These are phyloP conservation scores for Thymallus thymallus DNA, from an alignment of 2,113 vertebrate species.

Conservation along the genomic window DNA sequence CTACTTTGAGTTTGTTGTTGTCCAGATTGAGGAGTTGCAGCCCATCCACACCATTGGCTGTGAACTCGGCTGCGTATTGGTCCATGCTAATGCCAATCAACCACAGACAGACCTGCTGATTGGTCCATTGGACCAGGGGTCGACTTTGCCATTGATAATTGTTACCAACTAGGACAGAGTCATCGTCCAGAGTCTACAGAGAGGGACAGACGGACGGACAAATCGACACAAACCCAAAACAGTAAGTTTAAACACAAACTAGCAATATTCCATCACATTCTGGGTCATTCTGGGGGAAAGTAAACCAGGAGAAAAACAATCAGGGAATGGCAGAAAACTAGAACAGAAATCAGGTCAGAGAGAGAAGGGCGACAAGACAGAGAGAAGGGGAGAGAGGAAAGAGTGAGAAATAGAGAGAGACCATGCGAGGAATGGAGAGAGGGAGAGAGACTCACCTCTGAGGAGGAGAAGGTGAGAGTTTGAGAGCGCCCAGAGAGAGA, in stretches of 20 bases:
- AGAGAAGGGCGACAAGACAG: neutral
- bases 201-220: neutral
- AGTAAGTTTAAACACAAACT: slow-evolving; percentile 8
- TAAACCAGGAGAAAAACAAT: neutral
- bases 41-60: slow-evolving; percentile 76
- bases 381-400: neutral
- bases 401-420: neutral
- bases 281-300: neutral
- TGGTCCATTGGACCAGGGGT: slow-evolving; percentile 81
- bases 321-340: neutral
- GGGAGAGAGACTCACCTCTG: slow-evolving; percentile 80
- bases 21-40: slow-evolving; percentile 79
- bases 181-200: slow-evolving; percentile 79
- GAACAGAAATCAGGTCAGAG: neutral
- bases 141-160: slow-evolving; percentile 81
- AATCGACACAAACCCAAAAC: neutral
- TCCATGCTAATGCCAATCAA: slow-evolving; percentile 83
- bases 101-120: slow-evolving; percentile 84
- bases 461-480: slow-evolving; percentile 86
- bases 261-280: neutral
- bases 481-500: slow-evolving; percentile 83
- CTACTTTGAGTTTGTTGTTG: slow-evolving; percentile 84
- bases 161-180: slow-evolving; percentile 71
- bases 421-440: neutral
- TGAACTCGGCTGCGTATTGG: slow-evolving; percentile 76